Evolutionary conservation across 2,797 vertebrate species (phyloP).

Genomic region (Chiloscyllium punctatum): DNA sequence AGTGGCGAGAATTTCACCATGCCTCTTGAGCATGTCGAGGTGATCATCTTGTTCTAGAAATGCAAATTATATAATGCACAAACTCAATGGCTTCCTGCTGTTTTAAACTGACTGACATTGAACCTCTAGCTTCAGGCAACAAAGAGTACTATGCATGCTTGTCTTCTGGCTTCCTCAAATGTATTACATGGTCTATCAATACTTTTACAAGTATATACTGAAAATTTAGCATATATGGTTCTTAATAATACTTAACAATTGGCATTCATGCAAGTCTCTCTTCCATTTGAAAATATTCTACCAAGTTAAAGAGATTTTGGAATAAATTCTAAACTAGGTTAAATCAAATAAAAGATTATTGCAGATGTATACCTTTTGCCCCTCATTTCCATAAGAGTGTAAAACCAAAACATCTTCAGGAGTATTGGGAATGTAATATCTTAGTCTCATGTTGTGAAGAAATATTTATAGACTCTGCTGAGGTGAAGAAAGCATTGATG

Average conservation of each 20-base stretch:
- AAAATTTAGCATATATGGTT: background rate
- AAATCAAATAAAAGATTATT: background rate
- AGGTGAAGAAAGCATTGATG: too few relatives aligned
- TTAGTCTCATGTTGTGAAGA: too few relatives aligned
- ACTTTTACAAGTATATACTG: background rate
- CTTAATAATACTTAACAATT: background rate
- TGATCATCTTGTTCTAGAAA: too few relatives aligned
- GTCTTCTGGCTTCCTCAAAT: background rate
- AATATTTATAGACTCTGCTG: too few relatives aligned
- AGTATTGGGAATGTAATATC: background rate
- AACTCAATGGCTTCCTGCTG: too few relatives aligned
- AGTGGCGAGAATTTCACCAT: too few relatives aligned
- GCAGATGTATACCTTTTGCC: background rate
- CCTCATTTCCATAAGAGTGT: background rate
- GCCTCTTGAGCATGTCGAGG: too few relatives aligned
- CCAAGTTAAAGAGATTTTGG: background rate
- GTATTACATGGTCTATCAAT: background rate
- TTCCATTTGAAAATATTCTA: background rate
- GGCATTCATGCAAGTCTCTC: background rate
- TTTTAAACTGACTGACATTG: too few relatives aligned
- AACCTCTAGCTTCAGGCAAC: too few relatives aligned
- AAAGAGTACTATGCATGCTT: background rate
- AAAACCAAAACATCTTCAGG: background rate
- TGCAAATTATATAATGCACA: too few relatives aligned
- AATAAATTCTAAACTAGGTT: background rate